Conservation (phyloP, 2,797 vertebrate genomes). For the Falco rusticolus region DNA sequence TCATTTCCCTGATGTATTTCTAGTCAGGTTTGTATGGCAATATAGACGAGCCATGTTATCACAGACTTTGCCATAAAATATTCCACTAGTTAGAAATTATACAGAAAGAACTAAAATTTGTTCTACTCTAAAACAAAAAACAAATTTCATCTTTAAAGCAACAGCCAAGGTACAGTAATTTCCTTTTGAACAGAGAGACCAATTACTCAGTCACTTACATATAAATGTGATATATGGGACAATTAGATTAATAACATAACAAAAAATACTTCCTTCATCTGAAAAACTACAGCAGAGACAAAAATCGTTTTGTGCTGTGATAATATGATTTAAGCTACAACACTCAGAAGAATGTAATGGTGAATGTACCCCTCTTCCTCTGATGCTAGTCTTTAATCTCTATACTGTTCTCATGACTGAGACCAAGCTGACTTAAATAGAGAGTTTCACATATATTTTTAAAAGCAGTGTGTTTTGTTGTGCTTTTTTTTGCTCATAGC, state of each 20-base stretch:
- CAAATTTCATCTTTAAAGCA: neutral
- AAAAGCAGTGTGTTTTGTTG: neutral
- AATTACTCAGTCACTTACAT: neutral
- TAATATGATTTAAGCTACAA: neutral
- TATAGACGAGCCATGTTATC: neutral
- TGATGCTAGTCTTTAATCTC: neutral
- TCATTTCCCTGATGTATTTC: neutral
- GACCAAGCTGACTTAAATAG: neutral
- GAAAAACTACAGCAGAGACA: neutral
- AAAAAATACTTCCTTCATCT: neutral
- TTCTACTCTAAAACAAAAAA: neutral
- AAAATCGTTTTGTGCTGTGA: neutral
- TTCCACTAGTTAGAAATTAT: neutral
- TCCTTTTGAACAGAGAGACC: neutral
- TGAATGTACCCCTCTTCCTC: neutral
- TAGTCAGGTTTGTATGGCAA: neutral
- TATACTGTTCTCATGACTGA: neutral
- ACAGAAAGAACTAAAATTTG: neutral
- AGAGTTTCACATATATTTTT: neutral
- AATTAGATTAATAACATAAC: neutral
- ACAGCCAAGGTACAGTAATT: neutral
- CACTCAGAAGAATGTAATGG: neutral
- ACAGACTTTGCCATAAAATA: neutral
- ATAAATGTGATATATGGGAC: neutral
- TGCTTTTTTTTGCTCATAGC: neutral